phyloP scores from a whole-genome alignment of 2,113 vertebrate species.

The Hemichromis elongatus region DNA sequence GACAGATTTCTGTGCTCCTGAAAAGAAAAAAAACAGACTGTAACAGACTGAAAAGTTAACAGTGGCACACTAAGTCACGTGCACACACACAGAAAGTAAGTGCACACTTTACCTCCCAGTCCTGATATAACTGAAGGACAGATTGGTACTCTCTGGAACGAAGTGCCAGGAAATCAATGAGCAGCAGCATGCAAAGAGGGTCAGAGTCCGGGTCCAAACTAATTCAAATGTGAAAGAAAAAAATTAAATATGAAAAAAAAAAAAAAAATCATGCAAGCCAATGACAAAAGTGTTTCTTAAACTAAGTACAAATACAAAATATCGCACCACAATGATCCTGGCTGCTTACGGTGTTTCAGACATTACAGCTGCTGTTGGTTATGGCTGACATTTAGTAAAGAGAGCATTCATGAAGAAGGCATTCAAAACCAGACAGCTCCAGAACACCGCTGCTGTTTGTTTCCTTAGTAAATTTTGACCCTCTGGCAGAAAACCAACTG shows the following conservation, averaged over 20 bases:
- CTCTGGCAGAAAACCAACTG: neutral
- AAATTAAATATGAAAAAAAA: neutral
- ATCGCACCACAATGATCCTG: neutral
- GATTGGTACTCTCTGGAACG: slow-evolving; percentile 83
- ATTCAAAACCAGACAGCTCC: neutral
- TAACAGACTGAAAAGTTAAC: neutral
- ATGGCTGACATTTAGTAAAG: neutral
- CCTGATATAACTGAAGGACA: slow-evolving; percentile 84
- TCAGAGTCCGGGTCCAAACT: slow-evolving; percentile 93
- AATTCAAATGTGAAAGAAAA: neutral
- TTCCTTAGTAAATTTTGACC: neutral
- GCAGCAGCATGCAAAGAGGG: slow-evolving; percentile 88
- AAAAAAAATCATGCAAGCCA: neutral
- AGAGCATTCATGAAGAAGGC: neutral
- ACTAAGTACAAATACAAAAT: neutral
- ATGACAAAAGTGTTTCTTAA: neutral
- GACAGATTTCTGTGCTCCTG: slow-evolving; percentile 91
- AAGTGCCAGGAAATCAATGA: slow-evolving; percentile 87
- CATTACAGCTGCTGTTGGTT: neutral
- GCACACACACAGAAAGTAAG: neutral
- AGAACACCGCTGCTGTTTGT: neutral
- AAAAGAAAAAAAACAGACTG: neutral
- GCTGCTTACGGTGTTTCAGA: neutral
- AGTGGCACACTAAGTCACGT: neutral
- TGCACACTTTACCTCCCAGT: slow-evolving; percentile 87